Base-by-base conservation (phyloP, 2,113 vertebrate genomes). In the Aphelocoma coerulescens region DNA sequence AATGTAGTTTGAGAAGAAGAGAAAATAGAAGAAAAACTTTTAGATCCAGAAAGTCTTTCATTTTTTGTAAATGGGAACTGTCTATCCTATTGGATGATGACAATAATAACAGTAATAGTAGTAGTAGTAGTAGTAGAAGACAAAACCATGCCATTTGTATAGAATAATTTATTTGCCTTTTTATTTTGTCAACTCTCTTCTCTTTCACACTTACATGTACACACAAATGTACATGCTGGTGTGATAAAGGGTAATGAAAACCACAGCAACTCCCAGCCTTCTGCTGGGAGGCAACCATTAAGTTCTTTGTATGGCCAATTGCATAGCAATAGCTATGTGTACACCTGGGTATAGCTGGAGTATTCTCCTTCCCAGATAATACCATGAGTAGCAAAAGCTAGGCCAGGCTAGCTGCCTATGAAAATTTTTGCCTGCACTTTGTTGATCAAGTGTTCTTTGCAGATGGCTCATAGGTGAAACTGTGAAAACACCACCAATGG, bases 201-300 rank as follows among this genome's bases (percentile, higher is more conserved):
- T 80, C 33, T 89, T 91, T 84, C 23, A 67, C 16, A 37, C 28
- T 73, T 79, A 55, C 43, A 79, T 43, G 11, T 59, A 28, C 26
- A 15, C 7, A 59, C 7, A 66, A 79, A 59, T 2, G 0, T 43
- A 8, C 2, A 1, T 48, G 5, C 51, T 75, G 6, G 3, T 2
- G 0, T 55, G 20, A 52, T 5, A 2, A 46, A 52, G 8, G 4
- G 0, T 69, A 7, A 43, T 74, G 32, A 46, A 72, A 73, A 26
- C 19, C 1, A 2, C 15, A 54, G 17, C 9, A 48, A 14, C 77
- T 43, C 43, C 43, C 15, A 43, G 20, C 37, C 16, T 79, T 89
- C 27, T 76, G 37, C 58, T 78, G 11, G 17, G 26, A 39, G 61
- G 9, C 11, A 41, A 1, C 9, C 24, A 14, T 33, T 37, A 55